Base-by-base conservation (phyloP, 2,113 vertebrate species). In the Chloropsis hardwickii region DNA sequence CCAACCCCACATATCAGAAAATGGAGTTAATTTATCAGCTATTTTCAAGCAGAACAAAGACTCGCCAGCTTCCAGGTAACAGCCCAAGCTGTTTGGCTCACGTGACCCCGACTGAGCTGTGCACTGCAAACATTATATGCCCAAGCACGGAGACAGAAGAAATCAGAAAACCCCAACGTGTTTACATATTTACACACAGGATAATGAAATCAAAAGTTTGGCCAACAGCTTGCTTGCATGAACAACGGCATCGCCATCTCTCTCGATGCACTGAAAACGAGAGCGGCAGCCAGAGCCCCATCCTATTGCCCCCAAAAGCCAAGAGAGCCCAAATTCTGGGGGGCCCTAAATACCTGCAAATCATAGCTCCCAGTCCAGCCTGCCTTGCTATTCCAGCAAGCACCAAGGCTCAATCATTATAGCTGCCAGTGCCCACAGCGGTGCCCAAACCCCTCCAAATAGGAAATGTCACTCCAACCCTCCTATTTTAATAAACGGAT, bases 41-140 rank as follows among this genome's bases (percentile, higher is more conserved):
- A 86, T 92, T 94, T 72, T 60, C 65, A 54, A 95, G 86, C 61
- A 94, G 78, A 94, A 80, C 44, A 97, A 97, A 80, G 88, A 79
- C 80, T 92, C 31, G 48, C 57, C 88, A 93, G 78, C 88, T 92
- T 97, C 74, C 76, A 97, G 71, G 91, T 95, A 96, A 94, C 53
- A 95, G 65, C 77, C 82, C 31, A 80, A 88, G 60, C 87, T 85
- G 74, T 95, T 95, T 71, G 79, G 54, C 61, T 95, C 87, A 94
- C 82, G 53, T 94, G 81, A 72, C 81, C 93, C 47, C 25, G 35
- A 50, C 61, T 81, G 92, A 92, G 61, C 86, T 86, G 66, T 54
- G 69, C 92, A 73, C 53, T 80, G 87, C 54, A 94, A 80, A 93
- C 66, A 80, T 62, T 37, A 67, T 45, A 66, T 54, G 56, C 37